phyloP scores from a whole-genome alignment of 2,888 invertebrate genomes.

The Cataglyphis albicans region DNA sequence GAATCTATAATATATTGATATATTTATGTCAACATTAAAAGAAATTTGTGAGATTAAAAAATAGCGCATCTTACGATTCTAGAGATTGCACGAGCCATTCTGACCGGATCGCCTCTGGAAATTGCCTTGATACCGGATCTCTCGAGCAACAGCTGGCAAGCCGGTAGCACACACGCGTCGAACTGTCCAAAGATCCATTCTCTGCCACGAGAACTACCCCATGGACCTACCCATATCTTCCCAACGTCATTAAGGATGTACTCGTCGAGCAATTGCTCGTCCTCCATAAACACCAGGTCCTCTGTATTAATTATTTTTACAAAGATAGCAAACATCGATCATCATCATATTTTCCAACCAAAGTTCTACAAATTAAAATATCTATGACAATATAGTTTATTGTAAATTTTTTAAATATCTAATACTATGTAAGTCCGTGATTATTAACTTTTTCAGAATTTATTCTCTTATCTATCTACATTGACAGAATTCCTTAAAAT shows the following conservation, averaged over 20 bases:
- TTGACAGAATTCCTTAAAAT: background rate
- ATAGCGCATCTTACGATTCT: conserved; percentile 87
- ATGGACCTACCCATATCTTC: conserved; percentile 94
- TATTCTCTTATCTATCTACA: background rate
- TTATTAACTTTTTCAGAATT: background rate
- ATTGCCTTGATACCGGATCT: conserved; percentile 87
- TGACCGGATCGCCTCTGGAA: conserved; percentile 90
- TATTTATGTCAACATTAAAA: background rate
- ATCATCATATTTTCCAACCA: background rate
- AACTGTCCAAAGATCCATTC: conserved; percentile 95
- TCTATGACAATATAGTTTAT: background rate
- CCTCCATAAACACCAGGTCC: conserved; percentile 92
- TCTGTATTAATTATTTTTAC: conserved; percentile 86
- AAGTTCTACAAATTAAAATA: background rate
- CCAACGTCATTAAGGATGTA: conserved; percentile 94
- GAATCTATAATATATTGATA: background rate
- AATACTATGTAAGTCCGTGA: background rate
- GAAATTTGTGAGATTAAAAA: background rate
- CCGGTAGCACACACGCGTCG: conserved; percentile 90
- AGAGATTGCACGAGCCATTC: conserved; percentile 90
- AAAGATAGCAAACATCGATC: background rate
- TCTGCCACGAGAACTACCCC: conserved; percentile 90
- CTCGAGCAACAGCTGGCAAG: conserved; percentile 91
- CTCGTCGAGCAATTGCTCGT: conserved; percentile 90
- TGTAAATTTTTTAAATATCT: background rate